A percentile compares a stretch with the other conserved stretches of the same genome.
Evolutionary conservation across 2,888 invertebrate genomes (phyloP).

Genomic region (Lordiphosa andalusiaca): DNA sequence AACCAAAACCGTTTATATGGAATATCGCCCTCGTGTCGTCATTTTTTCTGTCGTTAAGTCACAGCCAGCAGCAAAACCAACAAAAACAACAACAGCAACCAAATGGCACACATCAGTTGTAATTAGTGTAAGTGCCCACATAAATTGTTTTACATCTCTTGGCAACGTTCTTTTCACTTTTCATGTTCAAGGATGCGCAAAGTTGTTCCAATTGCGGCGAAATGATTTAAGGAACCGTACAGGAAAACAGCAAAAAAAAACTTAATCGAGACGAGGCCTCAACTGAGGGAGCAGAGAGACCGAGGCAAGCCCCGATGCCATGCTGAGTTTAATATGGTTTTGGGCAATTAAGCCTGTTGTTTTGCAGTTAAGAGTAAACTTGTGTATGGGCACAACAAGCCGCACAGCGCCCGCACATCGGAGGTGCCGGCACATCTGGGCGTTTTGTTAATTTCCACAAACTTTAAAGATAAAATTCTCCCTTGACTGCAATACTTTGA

Average conservation of each 20-base stretch:
- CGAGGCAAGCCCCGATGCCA: constrained; percentile 16
- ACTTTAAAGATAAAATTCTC: constrained; percentile 49
- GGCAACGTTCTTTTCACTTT: constrained; percentile 54
- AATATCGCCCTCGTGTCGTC: too few relatives aligned
- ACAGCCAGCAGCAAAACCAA: constrained; percentile 15
- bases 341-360: constrained; percentile 63
- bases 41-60: constrained; percentile 12
- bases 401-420: constrained; percentile 12
- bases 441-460: constrained; percentile 34
- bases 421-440: constrained; percentile 21
- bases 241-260: too few relatives aligned
- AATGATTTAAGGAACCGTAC: constrained; percentile 19
- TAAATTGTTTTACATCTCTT: constrained; percentile 58
- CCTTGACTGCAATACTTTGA: constrained; percentile 20
- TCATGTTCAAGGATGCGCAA: constrained; percentile 65
- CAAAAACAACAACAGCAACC: constrained; percentile 9
- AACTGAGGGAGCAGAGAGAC: constrained; percentile 5
- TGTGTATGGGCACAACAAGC: constrained; percentile 24
- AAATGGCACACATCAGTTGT: constrained; percentile 45
- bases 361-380: constrained; percentile 59
- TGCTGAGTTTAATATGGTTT: constrained; percentile 51
- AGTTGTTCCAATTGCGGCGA: constrained; percentile 29
- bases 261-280: constrained; percentile 6
- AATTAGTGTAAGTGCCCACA: constrained; percentile 71
- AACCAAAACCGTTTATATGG: too few relatives aligned